Evolutionary conservation across 2,113 vertebrate genomes (phyloP).

Genomic region (Canis aureus): DNA sequence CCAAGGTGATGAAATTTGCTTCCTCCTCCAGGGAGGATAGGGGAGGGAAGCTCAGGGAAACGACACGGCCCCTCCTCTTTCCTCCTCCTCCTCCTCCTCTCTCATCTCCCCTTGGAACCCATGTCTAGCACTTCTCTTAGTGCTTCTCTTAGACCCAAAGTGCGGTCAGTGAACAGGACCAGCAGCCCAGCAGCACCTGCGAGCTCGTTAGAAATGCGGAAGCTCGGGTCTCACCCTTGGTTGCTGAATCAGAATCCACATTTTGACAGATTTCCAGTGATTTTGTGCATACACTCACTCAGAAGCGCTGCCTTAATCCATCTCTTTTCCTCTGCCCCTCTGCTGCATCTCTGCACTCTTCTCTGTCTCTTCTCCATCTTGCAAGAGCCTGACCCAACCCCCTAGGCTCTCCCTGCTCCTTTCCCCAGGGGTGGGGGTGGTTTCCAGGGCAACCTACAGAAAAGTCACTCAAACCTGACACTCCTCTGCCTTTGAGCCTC

Average conservation of each 20-base stretch:
- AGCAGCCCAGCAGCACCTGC: not conserved
- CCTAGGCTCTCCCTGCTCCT: not conserved
- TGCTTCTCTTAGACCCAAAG: not conserved
- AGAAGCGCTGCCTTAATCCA: not conserved
- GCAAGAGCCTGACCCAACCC: not conserved
- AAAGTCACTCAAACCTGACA: not conserved
- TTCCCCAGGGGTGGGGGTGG: not conserved
- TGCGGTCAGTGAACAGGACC: not conserved
- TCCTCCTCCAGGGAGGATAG: not conserved
- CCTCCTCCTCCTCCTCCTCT: not conserved
- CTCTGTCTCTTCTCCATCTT: not conserved
- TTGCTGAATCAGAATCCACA: not conserved
- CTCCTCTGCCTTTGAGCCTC: not conserved
- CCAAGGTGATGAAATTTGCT: not conserved
- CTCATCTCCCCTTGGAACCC: not conserved
- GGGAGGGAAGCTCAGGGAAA: not conserved
- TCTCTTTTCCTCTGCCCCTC: not conserved
- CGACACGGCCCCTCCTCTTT: not conserved
- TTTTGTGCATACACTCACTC: fast-evolving
- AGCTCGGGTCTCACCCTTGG: not conserved
- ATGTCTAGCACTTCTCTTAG: not conserved
- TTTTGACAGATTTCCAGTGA: not conserved
- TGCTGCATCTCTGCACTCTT: not conserved
- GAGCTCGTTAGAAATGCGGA: not conserved
- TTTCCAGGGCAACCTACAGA: not conserved